A percentile compares a stretch with the other conserved stretches of the same genome.
Evolutionary conservation across 2,113 vertebrate genomes (phyloP).

Genomic region (Chunga burmeisteri): DNA sequence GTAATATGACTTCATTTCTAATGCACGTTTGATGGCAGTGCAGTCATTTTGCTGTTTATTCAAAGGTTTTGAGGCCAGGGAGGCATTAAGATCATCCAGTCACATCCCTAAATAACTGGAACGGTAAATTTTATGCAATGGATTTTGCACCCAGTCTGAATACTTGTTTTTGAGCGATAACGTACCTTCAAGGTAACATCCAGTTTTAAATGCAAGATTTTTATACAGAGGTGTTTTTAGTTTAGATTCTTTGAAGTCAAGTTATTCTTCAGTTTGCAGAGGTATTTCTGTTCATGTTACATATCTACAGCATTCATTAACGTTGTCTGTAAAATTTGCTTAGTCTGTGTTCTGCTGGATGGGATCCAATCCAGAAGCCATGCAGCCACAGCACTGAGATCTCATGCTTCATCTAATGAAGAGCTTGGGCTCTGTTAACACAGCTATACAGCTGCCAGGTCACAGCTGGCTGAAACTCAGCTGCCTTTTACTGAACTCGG

Average conservation of each 20-base stretch:
- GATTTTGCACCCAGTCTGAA: neutral
- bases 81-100: constrained; percentile 7
- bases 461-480: neutral
- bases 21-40: neutral
- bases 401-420: neutral
- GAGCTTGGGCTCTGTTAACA: neutral
- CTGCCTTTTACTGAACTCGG: neutral
- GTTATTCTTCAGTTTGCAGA: neutral
- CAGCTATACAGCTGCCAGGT: neutral
- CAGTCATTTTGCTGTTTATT: constrained; percentile 25
- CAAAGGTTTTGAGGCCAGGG: constrained; percentile 17
- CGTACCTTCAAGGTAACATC: neutral
- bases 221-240: neutral
- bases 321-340: neutral
- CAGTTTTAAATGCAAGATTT: neutral
- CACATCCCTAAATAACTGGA: neutral
- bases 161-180: neutral
- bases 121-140: neutral
- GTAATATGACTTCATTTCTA: constrained; percentile 8
- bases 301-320: neutral
- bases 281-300: neutral
- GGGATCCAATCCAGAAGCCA: neutral
- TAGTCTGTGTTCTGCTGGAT: neutral
- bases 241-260: neutral
- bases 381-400: neutral